Evolutionary conservation across 2,888 invertebrate genomes (phyloP), one percentile per base, ranked within the genome.

Genomic region (Xanthia togata): DNA sequence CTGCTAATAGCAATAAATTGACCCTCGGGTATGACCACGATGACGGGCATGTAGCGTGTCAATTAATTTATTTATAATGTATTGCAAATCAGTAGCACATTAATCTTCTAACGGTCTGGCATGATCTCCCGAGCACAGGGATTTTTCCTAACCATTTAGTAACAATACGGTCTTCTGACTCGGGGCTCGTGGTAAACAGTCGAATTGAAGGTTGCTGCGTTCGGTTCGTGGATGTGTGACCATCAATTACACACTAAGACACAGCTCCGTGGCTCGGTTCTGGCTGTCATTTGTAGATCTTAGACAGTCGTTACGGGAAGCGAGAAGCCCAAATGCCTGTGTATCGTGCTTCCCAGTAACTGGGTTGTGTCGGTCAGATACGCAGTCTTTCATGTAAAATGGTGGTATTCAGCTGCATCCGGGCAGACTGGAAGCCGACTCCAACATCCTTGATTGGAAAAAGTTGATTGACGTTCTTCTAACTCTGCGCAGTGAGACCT

Each of bases 41-140:
- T 64, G 78, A 59, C n/a, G 26, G 41, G 50, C 76, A 53, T 31
- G 78, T 26, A 50, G 57, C 63, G 41, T 70, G 70, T 71, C 82
- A 76, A 71, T 69, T 50, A n/a, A 71, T 69, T 71, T 72, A 82
- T 81, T 71, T 74, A 85, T 65, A 81, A 68, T 84, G 80, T 73
- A 41, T 55, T 69, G 38, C 63, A 64, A 50, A 63, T 81, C 80
- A 64, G 59, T 80, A 69, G 35, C 26, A 41, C 84, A 84, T 81
- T 55, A 41, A 80, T 81, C 80, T 84, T 50, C 2, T 55, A 60
- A 26, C 47, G 64, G 79, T 59, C 63, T 84, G 81, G 41, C 81
- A 57, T 63, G 59, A 68, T 64, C 17, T 57, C 31, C 17, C 4
- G 57, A 50, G 41, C n/a, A 11, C n/a, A 20, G 3, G 14, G 35